These are phyloP conservation scores for Carcina quercana DNA, from an alignment of 2,888 invertebrate genomes.

Conservation along the genomic window DNA sequence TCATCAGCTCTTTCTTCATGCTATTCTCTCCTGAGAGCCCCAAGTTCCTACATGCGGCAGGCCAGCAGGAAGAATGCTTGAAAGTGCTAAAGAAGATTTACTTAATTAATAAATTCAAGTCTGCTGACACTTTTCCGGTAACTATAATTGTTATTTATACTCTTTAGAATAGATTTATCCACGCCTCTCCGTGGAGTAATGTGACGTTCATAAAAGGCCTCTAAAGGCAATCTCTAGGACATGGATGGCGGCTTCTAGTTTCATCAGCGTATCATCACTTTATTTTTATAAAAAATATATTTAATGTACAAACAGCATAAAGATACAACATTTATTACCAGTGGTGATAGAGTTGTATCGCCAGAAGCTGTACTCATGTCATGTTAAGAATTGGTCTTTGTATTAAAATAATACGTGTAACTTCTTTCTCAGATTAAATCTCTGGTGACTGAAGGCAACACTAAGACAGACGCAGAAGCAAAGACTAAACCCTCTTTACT, in stretches of 20 bases:
- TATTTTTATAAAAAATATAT: not conserved
- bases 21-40: conserved; percentile 84
- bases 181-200: too few species aligned
- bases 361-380: not conserved
- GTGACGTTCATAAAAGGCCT: too few species aligned
- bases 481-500: conserved; percentile 42
- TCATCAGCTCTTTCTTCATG: conserved; percentile 74
- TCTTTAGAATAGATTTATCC: not conserved
- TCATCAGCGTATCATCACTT: not conserved
- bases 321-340: conserved; percentile 6
- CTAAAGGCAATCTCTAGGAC: too few species aligned
- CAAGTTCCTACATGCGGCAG: conserved; percentile 80
- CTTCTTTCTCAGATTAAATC: conserved; percentile 36
- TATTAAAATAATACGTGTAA: not conserved
- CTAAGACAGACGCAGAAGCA: not conserved
- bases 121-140: conserved; percentile 46
- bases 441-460: conserved; percentile 18
- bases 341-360: not conserved
- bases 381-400: not conserved
- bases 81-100: conserved; percentile 51
- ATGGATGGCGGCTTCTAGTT: too few species aligned
- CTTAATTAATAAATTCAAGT: conserved; percentile 36
- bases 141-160: conserved; percentile 15
- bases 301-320: not conserved
- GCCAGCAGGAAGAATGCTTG: conserved; percentile 74